Percentiles rank a stretch among this genome's conserved stretches.
These are phyloP conservation scores for Brachionichthys hirsutus DNA, from an alignment of 2,113 vertebrate species.

Conservation along the genomic window DNA sequence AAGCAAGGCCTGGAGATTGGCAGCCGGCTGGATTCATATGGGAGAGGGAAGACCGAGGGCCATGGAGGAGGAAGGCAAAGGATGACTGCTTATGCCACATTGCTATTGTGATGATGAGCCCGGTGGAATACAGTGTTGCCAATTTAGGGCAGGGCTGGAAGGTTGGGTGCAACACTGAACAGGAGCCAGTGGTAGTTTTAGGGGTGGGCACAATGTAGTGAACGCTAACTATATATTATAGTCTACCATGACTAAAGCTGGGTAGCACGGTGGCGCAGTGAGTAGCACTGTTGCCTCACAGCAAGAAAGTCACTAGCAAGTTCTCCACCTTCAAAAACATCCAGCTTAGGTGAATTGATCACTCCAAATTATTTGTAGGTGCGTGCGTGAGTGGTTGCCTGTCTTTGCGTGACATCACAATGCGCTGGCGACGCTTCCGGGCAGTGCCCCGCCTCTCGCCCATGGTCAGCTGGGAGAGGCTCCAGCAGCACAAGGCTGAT, in stretches of 20 bases:
- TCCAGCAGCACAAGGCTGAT: no score
- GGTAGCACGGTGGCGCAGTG: no score
- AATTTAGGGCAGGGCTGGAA: conserved; percentile 50
- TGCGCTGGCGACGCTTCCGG: no score
- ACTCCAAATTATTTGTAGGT: no score
- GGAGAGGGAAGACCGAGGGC: conserved; percentile 21
- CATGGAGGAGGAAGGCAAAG: conserved; percentile 22
- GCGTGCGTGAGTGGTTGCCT: no score
- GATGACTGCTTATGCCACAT: conserved; percentile 19
- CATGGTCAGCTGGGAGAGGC: no score
- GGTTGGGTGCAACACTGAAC: conserved; percentile 56
- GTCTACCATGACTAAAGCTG: neutral
- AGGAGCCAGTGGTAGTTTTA: conserved; percentile 43
- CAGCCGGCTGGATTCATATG: conserved; percentile 4
- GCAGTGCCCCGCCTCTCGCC: no score
- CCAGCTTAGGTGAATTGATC: no score
- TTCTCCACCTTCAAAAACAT: no score
- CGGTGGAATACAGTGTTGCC: conserved; percentile 48
- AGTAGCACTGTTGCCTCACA: no score
- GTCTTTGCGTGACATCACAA: no score
- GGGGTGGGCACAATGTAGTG: conserved; percentile 15
- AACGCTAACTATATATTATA: conserved; percentile 23
- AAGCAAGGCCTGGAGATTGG: conserved; percentile 32
- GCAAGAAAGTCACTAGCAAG: no score
- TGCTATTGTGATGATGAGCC: conserved; percentile 56